These are phyloP conservation scores for Trachymyrmex cornetzi DNA, from an alignment of 1,140 invertebrate species.

Conservation along the genomic window DNA sequence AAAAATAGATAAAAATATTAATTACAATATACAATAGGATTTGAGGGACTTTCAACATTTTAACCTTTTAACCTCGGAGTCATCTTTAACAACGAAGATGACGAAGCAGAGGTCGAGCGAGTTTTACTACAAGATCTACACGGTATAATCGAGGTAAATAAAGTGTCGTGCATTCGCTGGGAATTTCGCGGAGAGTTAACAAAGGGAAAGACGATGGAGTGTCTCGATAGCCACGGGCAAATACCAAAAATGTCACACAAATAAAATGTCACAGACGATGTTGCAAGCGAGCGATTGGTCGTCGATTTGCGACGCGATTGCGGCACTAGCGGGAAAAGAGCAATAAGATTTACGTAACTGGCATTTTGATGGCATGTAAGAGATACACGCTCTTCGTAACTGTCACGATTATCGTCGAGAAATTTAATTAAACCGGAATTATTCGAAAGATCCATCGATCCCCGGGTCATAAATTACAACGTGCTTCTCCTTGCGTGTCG, in stretches of 20 bases:
- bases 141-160: slow-evolving; percentile 24
- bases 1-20: neutral
- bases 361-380: slow-evolving; percentile 61
- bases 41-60: slow-evolving; percentile 22
- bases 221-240: slow-evolving; percentile 37
- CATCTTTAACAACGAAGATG: slow-evolving; percentile 42
- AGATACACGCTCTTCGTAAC: slow-evolving; percentile 60
- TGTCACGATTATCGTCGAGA: slow-evolving; percentile 61
- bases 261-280: slow-evolving; percentile 54
- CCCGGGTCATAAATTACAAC: slow-evolving; percentile 48
- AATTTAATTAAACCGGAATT: slow-evolving; percentile 65
- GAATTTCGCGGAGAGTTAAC: slow-evolving; percentile 35
- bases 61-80: slow-evolving; percentile 28
- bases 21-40: slow-evolving; percentile 2
- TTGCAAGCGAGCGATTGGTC: slow-evolving; percentile 48
- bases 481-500: slow-evolving; percentile 18
- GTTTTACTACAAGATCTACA: slow-evolving; percentile 2
- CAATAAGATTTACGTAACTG: slow-evolving; percentile 63
- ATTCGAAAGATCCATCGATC: slow-evolving; percentile 43
- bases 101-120: slow-evolving; percentile 39
- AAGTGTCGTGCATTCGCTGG: slow-evolving; percentile 33
- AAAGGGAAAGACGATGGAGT: slow-evolving; percentile 21
- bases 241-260: slow-evolving; percentile 46
- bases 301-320: slow-evolving; percentile 29
- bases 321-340: slow-evolving; percentile 42